Conservation (phyloP, 2,888 invertebrate species). For the Phengaris arion region DNA sequence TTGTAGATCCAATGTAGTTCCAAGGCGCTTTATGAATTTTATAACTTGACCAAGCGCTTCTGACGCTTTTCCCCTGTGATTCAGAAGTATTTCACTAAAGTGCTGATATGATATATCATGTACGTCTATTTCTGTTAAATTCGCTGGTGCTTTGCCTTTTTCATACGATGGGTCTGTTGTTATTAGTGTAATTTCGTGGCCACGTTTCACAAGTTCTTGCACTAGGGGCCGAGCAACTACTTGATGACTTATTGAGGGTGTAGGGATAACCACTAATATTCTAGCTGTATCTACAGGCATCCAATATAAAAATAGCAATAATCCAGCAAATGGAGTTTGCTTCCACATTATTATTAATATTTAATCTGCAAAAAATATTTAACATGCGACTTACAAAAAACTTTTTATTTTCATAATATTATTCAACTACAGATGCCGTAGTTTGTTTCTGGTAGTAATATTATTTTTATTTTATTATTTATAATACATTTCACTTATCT, state of each 20-base stretch:
- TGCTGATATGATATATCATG: conserved; percentile 46
- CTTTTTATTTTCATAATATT: no score
- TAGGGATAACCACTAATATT: conserved; percentile 47
- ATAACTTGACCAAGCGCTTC: not conserved
- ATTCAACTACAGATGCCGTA: no score
- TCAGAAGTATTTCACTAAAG: conserved; percentile 32
- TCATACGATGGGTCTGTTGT: conserved; percentile 51
- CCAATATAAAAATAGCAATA: not conserved
- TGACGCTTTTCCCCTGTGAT: conserved; percentile 26
- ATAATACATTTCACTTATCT: no score
- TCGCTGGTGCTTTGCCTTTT: conserved; percentile 40
- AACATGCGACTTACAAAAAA: not conserved
- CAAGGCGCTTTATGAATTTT: not conserved
- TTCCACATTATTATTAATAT: conserved; percentile 3
- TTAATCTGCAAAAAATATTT: not conserved
- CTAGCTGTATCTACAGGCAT: conserved; percentile 37
- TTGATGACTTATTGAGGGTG: conserved; percentile 54
- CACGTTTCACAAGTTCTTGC: conserved; percentile 51
- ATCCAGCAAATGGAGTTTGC: not conserved
- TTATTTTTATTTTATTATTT: no score
- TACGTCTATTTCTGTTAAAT: conserved; percentile 55
- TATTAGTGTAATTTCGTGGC: conserved; percentile 56
- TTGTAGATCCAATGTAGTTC: conserved; percentile 38
- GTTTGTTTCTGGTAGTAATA: no score
- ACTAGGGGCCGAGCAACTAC: conserved; percentile 51